Conservation (phyloP, 1,140 invertebrate species). For the Aphelenchoides fujianensis region DNA sequence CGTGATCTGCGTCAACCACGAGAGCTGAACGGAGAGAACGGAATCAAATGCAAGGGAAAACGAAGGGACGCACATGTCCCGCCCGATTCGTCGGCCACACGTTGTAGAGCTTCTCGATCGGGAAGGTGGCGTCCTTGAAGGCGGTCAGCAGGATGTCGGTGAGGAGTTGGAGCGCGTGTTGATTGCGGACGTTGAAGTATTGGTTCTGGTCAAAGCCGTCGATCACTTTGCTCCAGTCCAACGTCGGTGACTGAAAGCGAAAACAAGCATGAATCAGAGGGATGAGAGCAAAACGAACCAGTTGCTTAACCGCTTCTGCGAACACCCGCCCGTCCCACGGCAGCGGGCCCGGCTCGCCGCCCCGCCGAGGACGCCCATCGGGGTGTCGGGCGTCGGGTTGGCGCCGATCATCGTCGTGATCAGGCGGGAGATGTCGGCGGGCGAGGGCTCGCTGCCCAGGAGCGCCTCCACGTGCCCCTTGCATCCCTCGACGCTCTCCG, state of each 20-base stretch:
- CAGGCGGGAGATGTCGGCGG: not conserved
- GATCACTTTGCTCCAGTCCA: constrained; percentile 88
- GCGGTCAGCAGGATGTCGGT: constrained; percentile 4
- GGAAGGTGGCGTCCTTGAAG: constrained; percentile 21
- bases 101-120: constrained; percentile 20
- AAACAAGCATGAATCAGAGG: not conserved
- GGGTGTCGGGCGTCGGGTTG: not conserved
- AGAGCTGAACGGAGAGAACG: constrained; percentile 31
- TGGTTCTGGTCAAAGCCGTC: constrained; percentile 82
- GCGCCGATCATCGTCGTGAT: not conserved
- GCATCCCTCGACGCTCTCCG: constrained; percentile 1
- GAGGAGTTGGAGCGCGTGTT: constrained; percentile 72
- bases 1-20: constrained; percentile 78
- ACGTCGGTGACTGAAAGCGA: constrained; percentile 59
- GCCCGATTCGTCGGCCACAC: constrained; percentile 8
- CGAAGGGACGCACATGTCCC: constrained; percentile 11
- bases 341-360: constrained; percentile 7
- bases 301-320: constrained; percentile 25
- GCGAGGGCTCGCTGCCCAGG: not conserved
- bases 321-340: constrained; percentile 35
- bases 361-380: not conserved
- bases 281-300: constrained; percentile 26
- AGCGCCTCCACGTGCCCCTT: not conserved
- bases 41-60: not conserved
- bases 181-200: constrained; percentile 77